Percentiles rank a stretch among this genome's conserved stretches.
Conservation (phyloP, 2,797 vertebrate species). For the Sebastes dallii region DNA sequence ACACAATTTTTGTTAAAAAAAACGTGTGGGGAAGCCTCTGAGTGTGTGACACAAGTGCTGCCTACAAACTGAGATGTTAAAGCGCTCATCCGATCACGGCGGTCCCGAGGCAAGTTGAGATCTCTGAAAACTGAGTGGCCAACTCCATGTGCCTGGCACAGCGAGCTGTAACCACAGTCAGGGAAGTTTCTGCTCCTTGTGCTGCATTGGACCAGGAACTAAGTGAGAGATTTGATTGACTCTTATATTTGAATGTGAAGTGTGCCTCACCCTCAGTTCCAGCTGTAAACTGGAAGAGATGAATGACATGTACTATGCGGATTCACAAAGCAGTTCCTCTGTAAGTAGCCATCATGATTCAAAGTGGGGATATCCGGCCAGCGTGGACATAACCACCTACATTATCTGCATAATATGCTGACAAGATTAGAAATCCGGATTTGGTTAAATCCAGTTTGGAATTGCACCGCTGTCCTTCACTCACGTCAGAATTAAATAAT, state of each 20-base stretch:
- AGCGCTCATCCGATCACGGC: neutral
- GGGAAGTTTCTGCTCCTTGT: neutral
- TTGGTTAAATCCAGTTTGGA: constrained; percentile 31
- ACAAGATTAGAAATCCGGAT: constrained; percentile 34
- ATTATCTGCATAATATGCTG: constrained; percentile 31
- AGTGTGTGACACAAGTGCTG: no score
- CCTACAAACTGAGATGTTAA: neutral
- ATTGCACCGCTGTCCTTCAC: constrained; percentile 7
- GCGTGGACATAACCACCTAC: neutral
- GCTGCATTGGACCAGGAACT: neutral
- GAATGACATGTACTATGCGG: neutral
- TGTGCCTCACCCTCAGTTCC: neutral
- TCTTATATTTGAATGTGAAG: constrained; percentile 4
- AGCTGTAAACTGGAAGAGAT: constrained; percentile 14
- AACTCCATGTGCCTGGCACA: neutral
- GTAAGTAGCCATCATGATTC: constrained; percentile 25
- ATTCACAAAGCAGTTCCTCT: neutral
- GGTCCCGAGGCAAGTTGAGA: neutral
- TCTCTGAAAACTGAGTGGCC: neutral
- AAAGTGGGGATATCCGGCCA: constrained; percentile 22
- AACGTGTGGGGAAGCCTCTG: no score
- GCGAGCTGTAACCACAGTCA: neutral
- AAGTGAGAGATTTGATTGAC: constrained; percentile 14
- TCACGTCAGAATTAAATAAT: constrained; percentile 25
- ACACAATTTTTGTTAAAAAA: no score